These are phyloP conservation scores for Parazoanthus atlanticus DNA, from an alignment of 92 coral and sea anemone species.

Conservation along the genomic window DNA sequence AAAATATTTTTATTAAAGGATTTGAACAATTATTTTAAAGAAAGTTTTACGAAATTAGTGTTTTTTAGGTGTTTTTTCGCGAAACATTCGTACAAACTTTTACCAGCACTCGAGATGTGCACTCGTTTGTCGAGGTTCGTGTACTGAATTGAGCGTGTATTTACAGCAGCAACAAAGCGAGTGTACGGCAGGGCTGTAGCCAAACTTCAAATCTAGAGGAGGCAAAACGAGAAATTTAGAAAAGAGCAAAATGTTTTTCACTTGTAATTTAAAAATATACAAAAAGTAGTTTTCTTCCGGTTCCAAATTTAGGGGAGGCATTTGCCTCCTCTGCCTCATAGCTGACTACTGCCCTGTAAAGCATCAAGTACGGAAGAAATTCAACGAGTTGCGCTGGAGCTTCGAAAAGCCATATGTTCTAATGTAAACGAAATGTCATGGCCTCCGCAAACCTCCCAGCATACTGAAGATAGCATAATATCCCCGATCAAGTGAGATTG, in stretches of 20 bases:
- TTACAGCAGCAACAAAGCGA: slow-evolving; percentile 29
- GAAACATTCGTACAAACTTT: not conserved
- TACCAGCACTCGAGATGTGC: not conserved
- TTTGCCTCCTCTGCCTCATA: too few species aligned
- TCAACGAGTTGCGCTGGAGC: slow-evolving; percentile 39
- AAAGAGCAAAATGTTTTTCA: too few species aligned
- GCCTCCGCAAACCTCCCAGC: not conserved
- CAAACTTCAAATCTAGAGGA: too few species aligned
- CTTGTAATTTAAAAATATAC: too few species aligned
- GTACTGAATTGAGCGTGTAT: not conserved
- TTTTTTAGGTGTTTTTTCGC: not conserved
- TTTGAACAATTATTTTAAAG: not conserved
- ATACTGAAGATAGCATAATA: not conserved
- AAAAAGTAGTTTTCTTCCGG: too few species aligned
- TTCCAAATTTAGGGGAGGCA: too few species aligned
- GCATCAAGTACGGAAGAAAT: slow-evolving; percentile 32
- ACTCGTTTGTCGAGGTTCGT: not conserved
- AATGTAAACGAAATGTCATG: slow-evolving; percentile 26
- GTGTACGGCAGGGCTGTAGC: not conserved
- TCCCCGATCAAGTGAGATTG: slow-evolving; percentile 18
- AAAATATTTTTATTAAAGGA: not conserved
- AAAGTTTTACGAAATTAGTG: too few species aligned
- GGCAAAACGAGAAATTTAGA: too few species aligned
- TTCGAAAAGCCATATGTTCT: slow-evolving; percentile 34
- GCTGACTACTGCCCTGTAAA: not conserved